A percentile compares a stretch with the other conserved stretches of the same genome.
Conservation (phyloP, 2,113 vertebrate species). For the Oplegnathus fasciatus region DNA sequence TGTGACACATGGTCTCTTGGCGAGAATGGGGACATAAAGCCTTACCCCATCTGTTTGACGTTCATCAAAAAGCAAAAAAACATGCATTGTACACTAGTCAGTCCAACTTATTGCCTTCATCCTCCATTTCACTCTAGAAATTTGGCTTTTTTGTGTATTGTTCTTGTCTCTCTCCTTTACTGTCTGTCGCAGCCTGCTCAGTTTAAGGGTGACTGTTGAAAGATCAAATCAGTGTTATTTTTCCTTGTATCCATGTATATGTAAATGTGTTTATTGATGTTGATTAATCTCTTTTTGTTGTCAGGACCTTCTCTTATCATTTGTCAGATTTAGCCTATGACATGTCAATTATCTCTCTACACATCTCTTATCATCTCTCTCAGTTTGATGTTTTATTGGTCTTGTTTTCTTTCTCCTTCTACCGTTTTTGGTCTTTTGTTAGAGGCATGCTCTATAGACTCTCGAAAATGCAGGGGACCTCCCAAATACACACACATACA, state of each 20-base stretch:
- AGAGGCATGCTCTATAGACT: not conserved
- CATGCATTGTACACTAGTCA: not conserved
- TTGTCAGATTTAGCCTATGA: slow-evolving; percentile 23
- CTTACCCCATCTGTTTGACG: slow-evolving; percentile 24
- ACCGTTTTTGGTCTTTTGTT: not conserved
- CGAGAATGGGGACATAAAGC: slow-evolving; percentile 62
- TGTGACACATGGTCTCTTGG: slow-evolving; percentile 53
- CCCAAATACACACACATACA: slow-evolving; percentile 5
- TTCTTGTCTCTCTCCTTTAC: not conserved
- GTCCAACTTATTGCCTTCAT: slow-evolving; percentile 11
- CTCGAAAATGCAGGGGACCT: not conserved
- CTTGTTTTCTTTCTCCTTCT: not conserved
- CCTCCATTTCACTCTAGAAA: not conserved
- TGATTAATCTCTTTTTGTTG: slow-evolving; percentile 16
- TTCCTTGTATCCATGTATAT: not conserved
- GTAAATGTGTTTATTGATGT: not conserved
- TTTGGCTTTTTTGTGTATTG: not conserved
- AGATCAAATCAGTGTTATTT: not conserved
- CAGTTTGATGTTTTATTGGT: not conserved
- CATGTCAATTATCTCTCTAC: not conserved
- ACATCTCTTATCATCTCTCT: not conserved
- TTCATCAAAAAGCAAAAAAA: slow-evolving; percentile 36
- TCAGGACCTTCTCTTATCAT: not conserved
- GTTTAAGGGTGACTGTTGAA: not conserved
- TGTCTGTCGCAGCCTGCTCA: not conserved